These are phyloP conservation scores for Macroramphosus scolopax DNA, from an alignment of 2,797 vertebrate genomes.

Conservation along the genomic window DNA sequence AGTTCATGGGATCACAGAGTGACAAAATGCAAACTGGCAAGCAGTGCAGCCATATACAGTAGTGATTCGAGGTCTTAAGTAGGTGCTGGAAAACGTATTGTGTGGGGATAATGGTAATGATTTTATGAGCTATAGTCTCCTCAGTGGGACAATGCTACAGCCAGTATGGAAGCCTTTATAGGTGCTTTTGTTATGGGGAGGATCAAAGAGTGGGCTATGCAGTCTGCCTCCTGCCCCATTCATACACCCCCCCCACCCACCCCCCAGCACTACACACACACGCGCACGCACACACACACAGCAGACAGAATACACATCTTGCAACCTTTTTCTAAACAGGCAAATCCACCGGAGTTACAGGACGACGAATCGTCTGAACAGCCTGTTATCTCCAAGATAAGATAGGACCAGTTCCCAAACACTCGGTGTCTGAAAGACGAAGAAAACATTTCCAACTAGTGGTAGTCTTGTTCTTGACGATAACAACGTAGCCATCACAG, in stretches of 20 bases:
- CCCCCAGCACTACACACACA: neutral
- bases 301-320: constrained; percentile 16
- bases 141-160: constrained; percentile 39
- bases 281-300: too few species aligned
- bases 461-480: constrained; percentile 12
- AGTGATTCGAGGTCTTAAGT: constrained; percentile 43
- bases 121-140: constrained; percentile 55
- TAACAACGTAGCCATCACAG: constrained; percentile 21
- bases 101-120: constrained; percentile 48
- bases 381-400: constrained; percentile 27
- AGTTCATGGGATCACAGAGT: constrained; percentile 57
- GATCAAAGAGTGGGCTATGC: constrained; percentile 55
- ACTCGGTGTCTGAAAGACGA: constrained; percentile 11
- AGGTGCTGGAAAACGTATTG: constrained; percentile 49
- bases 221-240: constrained; percentile 17
- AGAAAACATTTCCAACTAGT: constrained; percentile 13
- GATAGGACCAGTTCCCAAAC: constrained; percentile 8
- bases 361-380: too few species aligned
- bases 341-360: neutral
- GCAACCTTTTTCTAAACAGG: neutral
- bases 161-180: constrained; percentile 45
- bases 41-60: constrained; percentile 23
- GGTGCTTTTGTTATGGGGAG: constrained; percentile 48
- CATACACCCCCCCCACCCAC: neutral
- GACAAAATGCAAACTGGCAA: constrained; percentile 59